A percentile compares a stretch with the other conserved stretches of the same genome.
Conservation (phyloP, 2,888 invertebrate species). For the Quadroppia sp. region DNA sequence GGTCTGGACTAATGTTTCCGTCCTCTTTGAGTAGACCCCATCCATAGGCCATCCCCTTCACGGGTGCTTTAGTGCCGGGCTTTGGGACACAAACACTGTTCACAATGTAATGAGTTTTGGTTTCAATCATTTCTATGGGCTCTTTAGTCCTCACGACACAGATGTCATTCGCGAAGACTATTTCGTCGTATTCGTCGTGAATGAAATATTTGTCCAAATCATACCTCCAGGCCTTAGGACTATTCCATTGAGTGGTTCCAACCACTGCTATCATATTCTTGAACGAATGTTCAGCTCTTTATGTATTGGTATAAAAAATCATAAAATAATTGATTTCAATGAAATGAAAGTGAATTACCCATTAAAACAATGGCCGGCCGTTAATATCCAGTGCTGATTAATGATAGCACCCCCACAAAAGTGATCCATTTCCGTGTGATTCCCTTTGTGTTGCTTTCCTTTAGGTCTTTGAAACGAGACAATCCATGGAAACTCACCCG, state of each 20-base stretch:
- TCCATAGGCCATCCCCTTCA: background rate
- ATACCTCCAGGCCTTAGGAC: background rate
- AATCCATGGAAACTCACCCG: conserved; percentile 14
- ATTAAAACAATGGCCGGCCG: conserved; percentile 46
- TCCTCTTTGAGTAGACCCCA: conserved; percentile 5
- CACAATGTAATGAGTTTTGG: background rate
- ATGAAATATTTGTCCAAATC: background rate
- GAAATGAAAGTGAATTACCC: background rate
- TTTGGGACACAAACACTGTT: conserved; percentile 1
- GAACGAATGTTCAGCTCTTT: background rate
- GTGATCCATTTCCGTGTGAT: background rate
- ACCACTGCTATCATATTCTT: conserved; percentile 6
- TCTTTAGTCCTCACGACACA: conserved; percentile 36
- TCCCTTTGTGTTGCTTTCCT: background rate
- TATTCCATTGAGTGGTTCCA: background rate
- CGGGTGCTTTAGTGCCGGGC: background rate
- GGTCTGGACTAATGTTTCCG: background rate
- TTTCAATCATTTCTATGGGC: background rate
- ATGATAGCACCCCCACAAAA: conserved; percentile 43
- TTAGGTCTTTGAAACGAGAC: conserved; percentile 22
- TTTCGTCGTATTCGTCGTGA: conserved; percentile 1
- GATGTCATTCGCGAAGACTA: conserved; percentile 32
- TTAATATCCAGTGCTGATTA: conserved; percentile 44
- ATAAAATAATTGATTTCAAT: background rate
- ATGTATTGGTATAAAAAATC: background rate